Conservation (phyloP, 2,113 vertebrate species). For the Castor canadensis region DNA sequence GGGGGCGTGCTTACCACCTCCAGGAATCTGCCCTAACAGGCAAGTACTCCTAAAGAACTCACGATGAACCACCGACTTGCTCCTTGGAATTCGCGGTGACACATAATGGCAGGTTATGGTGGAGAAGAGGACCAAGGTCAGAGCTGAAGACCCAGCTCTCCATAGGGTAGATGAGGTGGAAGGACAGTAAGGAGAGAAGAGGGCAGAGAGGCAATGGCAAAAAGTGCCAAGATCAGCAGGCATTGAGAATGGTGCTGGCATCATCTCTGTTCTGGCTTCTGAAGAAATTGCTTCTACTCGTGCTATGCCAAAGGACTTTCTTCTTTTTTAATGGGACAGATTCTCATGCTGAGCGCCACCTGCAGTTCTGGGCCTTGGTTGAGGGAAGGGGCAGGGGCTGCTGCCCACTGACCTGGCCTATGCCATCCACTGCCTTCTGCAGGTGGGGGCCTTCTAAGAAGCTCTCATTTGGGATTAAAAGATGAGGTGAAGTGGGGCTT, state of each 20-base stretch:
- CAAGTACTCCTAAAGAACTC: neutral
- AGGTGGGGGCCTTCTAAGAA: rapidly evolving
- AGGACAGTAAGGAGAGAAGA: neutral
- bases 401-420: neutral
- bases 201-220: neutral
- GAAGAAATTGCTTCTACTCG: neutral
- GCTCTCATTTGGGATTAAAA: neutral
- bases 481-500: neutral
- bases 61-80: neutral
- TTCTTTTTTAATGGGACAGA: neutral
- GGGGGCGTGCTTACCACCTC: neutral
- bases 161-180: neutral
- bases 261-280: neutral
- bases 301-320: neutral
- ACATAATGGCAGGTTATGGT: neutral
- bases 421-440: neutral
- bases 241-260: neutral
- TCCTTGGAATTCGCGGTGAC: neutral
- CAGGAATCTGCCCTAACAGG: neutral
- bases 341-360: rapidly evolving
- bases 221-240: neutral
- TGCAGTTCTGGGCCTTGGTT: neutral
- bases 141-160: neutral
- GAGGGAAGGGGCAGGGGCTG: neutral
- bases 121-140: neutral